phyloP scores from a whole-genome alignment of 2,888 invertebrate species.

The Lithophane leautieri region DNA sequence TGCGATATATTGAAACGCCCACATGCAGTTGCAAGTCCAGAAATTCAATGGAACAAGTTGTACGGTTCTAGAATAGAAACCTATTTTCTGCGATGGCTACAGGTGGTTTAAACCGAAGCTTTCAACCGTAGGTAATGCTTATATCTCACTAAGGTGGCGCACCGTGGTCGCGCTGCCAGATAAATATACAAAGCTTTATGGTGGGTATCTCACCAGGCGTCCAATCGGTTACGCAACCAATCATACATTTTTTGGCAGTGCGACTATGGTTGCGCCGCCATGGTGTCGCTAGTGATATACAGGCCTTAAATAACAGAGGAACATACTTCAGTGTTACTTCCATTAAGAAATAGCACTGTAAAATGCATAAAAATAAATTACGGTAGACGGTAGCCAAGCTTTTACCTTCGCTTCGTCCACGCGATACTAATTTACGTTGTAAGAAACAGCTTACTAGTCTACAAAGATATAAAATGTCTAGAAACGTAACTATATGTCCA shows the following conservation, averaged over 20 bases:
- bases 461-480: not conserved
- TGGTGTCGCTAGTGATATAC: no score
- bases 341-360: not conserved
- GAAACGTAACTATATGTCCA: not conserved
- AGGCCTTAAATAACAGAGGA: not conserved
- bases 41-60: not conserved
- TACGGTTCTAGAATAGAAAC: not conserved
- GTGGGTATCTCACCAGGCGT: no score
- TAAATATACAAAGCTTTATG: no score
- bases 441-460: not conserved
- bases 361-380: not conserved
- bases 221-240: no score
- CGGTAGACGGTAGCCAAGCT: not conserved
- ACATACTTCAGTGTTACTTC: not conserved
- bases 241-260: no score
- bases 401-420: not conserved
- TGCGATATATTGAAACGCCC: not conserved
- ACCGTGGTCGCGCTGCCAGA: no score
- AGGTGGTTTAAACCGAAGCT: not conserved
- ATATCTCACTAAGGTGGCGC: no score
- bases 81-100: not conserved
- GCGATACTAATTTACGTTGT: constrained; percentile 1
- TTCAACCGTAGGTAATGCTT: not conserved
- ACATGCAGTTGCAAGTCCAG: not conserved
- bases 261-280: no score